Evolutionary conservation across 2,888 invertebrate genomes (phyloP), one percentile per base, ranked within the genome.

Genomic region (Drosophila greeni): DNA sequence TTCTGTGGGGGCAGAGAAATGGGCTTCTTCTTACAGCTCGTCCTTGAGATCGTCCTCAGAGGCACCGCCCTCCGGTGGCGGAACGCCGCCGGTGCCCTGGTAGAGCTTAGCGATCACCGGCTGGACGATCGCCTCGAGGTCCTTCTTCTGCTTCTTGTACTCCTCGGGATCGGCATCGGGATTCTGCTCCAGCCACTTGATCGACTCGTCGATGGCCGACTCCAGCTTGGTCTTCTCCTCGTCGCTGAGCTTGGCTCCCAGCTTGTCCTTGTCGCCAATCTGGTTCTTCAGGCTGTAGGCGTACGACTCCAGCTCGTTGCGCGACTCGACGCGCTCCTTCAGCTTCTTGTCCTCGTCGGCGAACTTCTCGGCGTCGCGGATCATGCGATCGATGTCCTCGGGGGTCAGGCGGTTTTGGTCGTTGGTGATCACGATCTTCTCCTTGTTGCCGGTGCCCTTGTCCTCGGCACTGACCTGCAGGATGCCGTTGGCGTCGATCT

Each of bases 381-480:
- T 98, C 99, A 99, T 99, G 70, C 97, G 92, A 87, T 99, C 98
- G 78, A 99, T 99, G 85, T 99, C 99, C 79, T 99, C 99, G 5
- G 98, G 98, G 14, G 97, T 97, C 70, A 99, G 90, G 73, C 98
- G 92, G 90, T 98, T 98, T 89, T 98, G 97, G 86, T 99, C 99
- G 87, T 99, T 99, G 78, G 98, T 98, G 88, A 99, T 99, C 67
- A 97, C 97, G 86, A 99, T 99, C 91, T 99, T 97, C 88, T 99
- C 98, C 85, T 97, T 94, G 91, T 98, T 98, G 62, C 99, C 99
- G 43, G 99, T 99, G 67, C 99, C 99, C 90, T 99, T 99, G 89
- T 99, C 99, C 89, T 99, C 99, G 20, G 99, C 99, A 29, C 97
- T 96, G 62, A 99, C 97, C 92, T 96, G 96, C 61, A 97, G 90